Conservation (phyloP, 2,797 vertebrate species). For the Sebastes ruberrimus region DNA sequence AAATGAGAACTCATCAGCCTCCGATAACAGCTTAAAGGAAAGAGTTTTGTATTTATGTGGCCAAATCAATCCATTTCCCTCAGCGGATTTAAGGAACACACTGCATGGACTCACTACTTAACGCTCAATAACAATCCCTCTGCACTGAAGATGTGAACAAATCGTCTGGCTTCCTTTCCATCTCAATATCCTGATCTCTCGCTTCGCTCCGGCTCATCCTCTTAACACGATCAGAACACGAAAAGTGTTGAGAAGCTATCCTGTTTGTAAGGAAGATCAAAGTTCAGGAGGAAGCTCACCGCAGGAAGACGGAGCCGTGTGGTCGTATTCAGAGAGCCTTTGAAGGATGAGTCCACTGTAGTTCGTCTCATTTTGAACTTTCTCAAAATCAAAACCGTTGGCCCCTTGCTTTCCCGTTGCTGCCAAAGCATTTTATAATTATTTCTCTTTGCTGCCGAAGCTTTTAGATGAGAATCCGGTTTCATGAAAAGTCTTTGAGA, state of each 20-base stretch:
- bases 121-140: conserved; percentile 1
- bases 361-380: background rate
- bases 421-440: background rate
- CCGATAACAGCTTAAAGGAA: background rate
- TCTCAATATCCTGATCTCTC: background rate
- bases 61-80: background rate
- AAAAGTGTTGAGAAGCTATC: background rate
- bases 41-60: background rate
- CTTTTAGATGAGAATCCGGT: background rate
- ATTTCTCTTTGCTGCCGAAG: background rate
- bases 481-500: conserved; percentile 1
- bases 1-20: background rate
- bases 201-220: background rate
- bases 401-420: background rate
- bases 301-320: background rate
- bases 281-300: background rate
- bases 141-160: background rate
- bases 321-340: background rate
- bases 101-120: background rate
- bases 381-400: background rate
- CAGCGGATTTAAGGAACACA: background rate
- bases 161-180: background rate
- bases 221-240: background rate
- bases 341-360: background rate
- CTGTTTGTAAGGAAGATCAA: background rate